These are phyloP conservation scores for Gymnopithys bicolor DNA, from an alignment of 2,797 vertebrate species.

Conservation along the genomic window DNA sequence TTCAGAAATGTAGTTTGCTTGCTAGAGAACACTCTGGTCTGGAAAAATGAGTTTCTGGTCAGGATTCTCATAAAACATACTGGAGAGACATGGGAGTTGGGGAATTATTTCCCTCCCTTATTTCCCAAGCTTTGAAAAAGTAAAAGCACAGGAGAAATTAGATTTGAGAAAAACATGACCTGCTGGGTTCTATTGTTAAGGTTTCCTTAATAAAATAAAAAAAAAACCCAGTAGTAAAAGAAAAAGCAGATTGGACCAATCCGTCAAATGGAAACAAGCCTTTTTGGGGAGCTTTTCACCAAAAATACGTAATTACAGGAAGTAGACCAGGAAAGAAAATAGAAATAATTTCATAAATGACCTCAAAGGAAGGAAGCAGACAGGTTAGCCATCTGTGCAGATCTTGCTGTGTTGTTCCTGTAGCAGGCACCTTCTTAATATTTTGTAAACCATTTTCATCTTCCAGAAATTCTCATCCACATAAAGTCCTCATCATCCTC, in stretches of 20 bases:
- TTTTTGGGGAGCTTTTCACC: not conserved
- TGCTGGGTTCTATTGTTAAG: not conserved
- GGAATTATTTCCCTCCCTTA: not conserved
- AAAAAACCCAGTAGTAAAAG: not conserved
- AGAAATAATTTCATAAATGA: not conserved
- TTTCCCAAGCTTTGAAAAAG: not conserved
- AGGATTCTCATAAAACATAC: not conserved
- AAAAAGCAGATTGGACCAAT: not conserved
- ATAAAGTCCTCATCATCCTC: not conserved
- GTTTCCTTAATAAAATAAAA: not conserved
- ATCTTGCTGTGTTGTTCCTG: not conserved
- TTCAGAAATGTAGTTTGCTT: not conserved
- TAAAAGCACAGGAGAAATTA: not conserved
- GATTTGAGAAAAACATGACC: not conserved
- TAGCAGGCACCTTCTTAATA: not conserved
- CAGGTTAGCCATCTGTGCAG: not conserved
- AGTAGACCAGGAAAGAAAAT: not conserved
- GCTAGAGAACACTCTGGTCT: accelerated
- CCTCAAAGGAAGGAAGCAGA: not conserved
- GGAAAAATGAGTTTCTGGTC: not conserved
- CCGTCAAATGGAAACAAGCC: not conserved
- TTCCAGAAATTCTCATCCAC: not conserved
- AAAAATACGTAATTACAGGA: not conserved
- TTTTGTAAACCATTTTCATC: not conserved
- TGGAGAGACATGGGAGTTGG: not conserved